Evolutionary conservation across 2,113 vertebrate genomes (phyloP), one percentile per base, ranked within the genome.

Genomic region (Oreochromis spilurus): DNA sequence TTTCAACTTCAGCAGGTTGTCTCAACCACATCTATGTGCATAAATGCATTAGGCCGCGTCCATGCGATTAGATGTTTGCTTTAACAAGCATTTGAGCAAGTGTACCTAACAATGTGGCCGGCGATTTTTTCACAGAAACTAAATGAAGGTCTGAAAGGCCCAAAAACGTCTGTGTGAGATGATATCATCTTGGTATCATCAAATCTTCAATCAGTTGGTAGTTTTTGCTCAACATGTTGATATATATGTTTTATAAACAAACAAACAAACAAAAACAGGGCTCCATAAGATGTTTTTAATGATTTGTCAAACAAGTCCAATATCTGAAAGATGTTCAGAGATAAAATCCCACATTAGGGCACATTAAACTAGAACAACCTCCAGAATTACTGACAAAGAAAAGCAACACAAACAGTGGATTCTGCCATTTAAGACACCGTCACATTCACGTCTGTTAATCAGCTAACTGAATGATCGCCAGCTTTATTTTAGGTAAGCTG

Each of bases 21-120:
- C 40, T 26, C 40, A 26, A 48, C 21, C 14, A 48, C 9, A 17
- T 75, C 67, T 75, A 45, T 0, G 14, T 45, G 67, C 21, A 45
- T 72, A 26, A 72, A 26, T 72, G 21, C 11, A 0, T 24, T 43
- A n/a, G 12, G 2, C 0, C 2, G 4, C 5, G 1, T 14, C 19
- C 36, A 24, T 24, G 5, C 1, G 5, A 70, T 70, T 70, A 24
- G 65, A 43, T 24, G 38, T 24, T 16, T 70, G 3, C 65, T 16
- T 16, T 70, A 24, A 70, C 13, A 43, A 70, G 38, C n/a, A 43
- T 24, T 24, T 70, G n/a, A 70, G 7, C 38, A 24, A 14, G n/a
- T 67, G 62, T 43, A 70, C 65, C 65, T 43, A 14, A 70, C 2
- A 43, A 70, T 24, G n/a, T 70, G 65, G 65, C 65, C 2, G 12